Conservation (phyloP, 2,113 vertebrate genomes). For the Ctenodactylus gundi region DNA sequence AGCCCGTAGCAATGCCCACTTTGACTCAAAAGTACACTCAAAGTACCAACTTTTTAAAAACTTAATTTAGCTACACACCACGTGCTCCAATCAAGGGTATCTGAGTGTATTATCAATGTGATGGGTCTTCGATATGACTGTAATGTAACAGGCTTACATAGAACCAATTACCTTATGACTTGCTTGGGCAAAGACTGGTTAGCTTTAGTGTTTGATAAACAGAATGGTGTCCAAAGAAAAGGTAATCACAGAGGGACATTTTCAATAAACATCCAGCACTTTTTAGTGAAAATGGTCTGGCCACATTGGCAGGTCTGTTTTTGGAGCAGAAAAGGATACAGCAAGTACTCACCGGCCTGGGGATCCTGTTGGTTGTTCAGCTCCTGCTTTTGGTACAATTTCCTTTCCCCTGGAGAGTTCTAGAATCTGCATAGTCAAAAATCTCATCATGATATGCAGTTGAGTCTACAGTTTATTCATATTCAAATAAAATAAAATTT, state of each 20-base stretch:
- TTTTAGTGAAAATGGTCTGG: neutral
- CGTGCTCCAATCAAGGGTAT: neutral
- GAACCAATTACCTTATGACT: neutral
- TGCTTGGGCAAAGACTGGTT: neutral
- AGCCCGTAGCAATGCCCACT: neutral
- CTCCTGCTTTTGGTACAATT: neutral
- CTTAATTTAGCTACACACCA: neutral
- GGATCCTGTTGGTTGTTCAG: neutral
- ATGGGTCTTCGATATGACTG: neutral
- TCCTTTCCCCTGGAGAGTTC: neutral
- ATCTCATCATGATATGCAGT: neutral
- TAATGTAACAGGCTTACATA: neutral
- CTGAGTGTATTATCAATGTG: neutral
- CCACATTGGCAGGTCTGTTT: neutral
- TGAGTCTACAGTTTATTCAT: too few relatives aligned
- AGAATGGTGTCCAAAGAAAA: neutral
- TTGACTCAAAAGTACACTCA: neutral
- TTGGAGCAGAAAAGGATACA: neutral
- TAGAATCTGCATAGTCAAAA: neutral
- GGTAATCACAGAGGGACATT: neutral
- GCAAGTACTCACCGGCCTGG: neutral
- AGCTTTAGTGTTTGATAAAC: neutral
- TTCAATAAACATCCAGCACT: neutral
- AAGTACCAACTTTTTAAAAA: neutral
- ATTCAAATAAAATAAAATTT: too few relatives aligned